A percentile compares a stretch with the other conserved stretches of the same genome.
Conservation (phyloP, 1,140 invertebrate species). For the Leucophenga varia region DNA sequence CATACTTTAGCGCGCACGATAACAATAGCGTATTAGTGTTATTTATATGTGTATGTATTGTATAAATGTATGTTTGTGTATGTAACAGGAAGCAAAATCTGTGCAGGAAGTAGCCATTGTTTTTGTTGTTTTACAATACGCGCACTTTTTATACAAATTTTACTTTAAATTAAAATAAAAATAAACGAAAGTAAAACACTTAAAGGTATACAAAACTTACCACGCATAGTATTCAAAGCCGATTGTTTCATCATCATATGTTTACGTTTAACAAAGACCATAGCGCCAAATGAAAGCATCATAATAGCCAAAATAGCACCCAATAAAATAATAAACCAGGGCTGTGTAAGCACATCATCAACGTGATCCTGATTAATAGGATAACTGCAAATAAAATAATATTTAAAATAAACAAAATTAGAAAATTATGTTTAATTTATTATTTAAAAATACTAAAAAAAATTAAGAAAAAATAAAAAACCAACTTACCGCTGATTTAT, state of each 20-base stretch:
- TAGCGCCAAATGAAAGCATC: slow-evolving; percentile 67
- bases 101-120: too few relatives aligned
- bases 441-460: too few relatives aligned
- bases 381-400: slow-evolving; percentile 51
- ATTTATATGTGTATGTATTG: too few relatives aligned
- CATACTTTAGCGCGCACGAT: too few relatives aligned
- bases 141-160: too few relatives aligned
- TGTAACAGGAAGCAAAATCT: too few relatives aligned
- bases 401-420: slow-evolving; percentile 15
- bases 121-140: too few relatives aligned
- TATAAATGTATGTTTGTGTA: too few relatives aligned
- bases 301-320: slow-evolving; percentile 70
- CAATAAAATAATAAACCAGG: slow-evolving; percentile 73
- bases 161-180: too few relatives aligned
- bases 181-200: too few relatives aligned
- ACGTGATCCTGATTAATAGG: slow-evolving; percentile 59
- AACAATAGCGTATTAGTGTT: too few relatives aligned
- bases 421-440: neutral
- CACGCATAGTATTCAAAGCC: slow-evolving; percentile 51
- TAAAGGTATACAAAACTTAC: slow-evolving; percentile 43
- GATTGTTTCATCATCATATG: slow-evolving; percentile 57
- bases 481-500: slow-evolving; percentile 55
- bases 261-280: slow-evolving; percentile 61
- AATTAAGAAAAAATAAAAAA: neutral
- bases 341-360: slow-evolving; percentile 64